Base-by-base conservation (phyloP, 92 coral and sea anemone species). In the Palythoa heliodiscus region DNA sequence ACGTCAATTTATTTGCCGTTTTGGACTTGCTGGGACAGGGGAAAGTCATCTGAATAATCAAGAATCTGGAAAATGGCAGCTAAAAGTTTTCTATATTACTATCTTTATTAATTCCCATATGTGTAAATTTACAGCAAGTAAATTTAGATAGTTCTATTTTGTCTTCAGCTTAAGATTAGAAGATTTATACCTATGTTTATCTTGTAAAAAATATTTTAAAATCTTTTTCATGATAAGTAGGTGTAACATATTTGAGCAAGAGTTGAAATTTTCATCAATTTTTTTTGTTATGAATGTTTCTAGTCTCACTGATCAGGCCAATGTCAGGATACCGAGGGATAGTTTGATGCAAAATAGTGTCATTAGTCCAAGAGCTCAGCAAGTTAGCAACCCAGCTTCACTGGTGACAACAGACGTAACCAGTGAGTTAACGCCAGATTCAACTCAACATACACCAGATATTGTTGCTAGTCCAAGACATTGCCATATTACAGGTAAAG, bases 311-410 rank as follows among this genome's bases (percentile, higher is more conserved):
- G n/a, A 3, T 47, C 54, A 16, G 10, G 53, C 53, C 66, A 52
- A 47, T 75, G 69, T 22, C 16, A 71, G 6, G 57, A 25, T 53
- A 29, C 70, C 82, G 35, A 55, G 70, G 20, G 70, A 77, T 66
- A 77, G 82, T 53, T 19, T 35, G 66, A 2, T 25, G 50, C 24
- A 48, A 52, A 13, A 38, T 29, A 52, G 14, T 54, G 47, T 14
- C 47, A 19, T 54, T n/a, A 35, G 67, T n/a, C 53, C 70, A 10
- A 77, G 69, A 60, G 82, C 70, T 23, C 52, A 24, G 16, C 25
- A 76, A 12, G 70, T 75, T 75, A 58, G 29, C 16, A 12, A 66
- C 68, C 82, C 68, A 15, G 82, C 15, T 15, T 57, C 82, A 16
- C 66, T 39, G 52, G 3, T 13, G n/a, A 54, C 19, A 9, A 24